These are phyloP conservation scores for Platorchestia sp. DNA, from an alignment of 1,140 invertebrate genomes.

Conservation along the genomic window DNA sequence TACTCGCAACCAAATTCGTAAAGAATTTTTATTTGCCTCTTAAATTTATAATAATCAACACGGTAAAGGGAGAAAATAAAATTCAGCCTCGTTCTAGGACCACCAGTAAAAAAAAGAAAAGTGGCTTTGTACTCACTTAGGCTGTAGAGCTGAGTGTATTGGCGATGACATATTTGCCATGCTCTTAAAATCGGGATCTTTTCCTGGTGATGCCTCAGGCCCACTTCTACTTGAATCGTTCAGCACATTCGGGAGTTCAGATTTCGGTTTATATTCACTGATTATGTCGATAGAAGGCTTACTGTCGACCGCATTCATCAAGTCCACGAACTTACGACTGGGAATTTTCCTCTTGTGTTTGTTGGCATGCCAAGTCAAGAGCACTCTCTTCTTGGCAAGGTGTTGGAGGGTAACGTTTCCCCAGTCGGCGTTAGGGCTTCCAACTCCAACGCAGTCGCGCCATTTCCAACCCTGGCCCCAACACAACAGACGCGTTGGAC, in stretches of 20 bases:
- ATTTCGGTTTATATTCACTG: constrained; percentile 21
- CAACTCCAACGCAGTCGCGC: constrained; percentile 36
- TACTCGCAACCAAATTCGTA: too few species aligned
- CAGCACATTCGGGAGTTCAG: not conserved
- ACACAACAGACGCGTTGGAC: not conserved
- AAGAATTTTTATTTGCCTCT: too few species aligned
- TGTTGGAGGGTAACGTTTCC: constrained; percentile 26
- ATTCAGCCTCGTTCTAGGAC: too few species aligned
- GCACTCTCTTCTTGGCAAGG: not conserved
- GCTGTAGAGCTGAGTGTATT: not conserved
- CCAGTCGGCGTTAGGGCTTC: constrained; percentile 17
- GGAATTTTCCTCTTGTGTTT: not conserved
- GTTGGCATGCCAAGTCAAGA: constrained; percentile 33
- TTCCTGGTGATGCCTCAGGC: not conserved
- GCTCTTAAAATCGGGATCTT: not conserved
- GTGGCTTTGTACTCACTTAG: constrained; percentile 7
- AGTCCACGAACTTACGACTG: not conserved
- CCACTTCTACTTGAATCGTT: not conserved
- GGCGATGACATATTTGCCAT: not conserved
- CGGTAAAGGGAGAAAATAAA: too few species aligned
- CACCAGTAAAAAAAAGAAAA: not conserved
- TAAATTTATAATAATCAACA: not conserved
- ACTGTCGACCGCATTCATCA: not conserved
- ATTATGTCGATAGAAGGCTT: not conserved
- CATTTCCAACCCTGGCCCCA: constrained; percentile 19